Evolutionary conservation across 2,797 vertebrate genomes (phyloP), one percentile per base, ranked within the genome.

Genomic region (Myoxocephalus aenaeus): DNA sequence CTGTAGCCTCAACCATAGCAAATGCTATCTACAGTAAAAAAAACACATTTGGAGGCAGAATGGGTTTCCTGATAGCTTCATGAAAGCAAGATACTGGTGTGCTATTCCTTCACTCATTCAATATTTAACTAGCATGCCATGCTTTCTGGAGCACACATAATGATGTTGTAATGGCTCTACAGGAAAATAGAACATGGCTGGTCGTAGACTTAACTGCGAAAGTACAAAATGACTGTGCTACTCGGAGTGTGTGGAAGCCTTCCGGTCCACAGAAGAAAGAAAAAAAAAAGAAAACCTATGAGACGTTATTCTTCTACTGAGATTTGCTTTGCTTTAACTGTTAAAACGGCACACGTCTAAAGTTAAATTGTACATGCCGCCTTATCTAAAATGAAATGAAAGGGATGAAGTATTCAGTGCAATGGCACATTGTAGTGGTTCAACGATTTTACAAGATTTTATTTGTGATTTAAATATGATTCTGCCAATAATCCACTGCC

Each of bases 101-200:
- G 67, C 80, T 80, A 65, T 79, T 88, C 77, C 75, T 82, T 81
- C 63, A 40, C 83, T 93, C 90, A 93, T 93, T 87, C 88, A 92
- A 83, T 93, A 93, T 92, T 91, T 88, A 93, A 88, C 82, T 63
- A 71, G 77, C 75, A 68, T 61, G 74, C 57, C 73, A 77, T 89
- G 86, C 83, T 86, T 90, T 90, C 85, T 85, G 83, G 88, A 90
- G 86, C 81, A 85, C 81, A 81, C 79, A 58, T 90, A 92, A 89
- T 91, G 80, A 87, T 77, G 77, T 25, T 68, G 74, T 89, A 84
- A 86, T 84, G 76, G 85, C 71, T 76, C 64, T 1, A 66, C 59
- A 65, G 80, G 75, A 70, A 89, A 89, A 87, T 62, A 79, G 78
- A 88, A 86, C 87, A 58, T 64, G 40, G 59, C 58, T 62, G 48